These are phyloP conservation scores for Cheilosia scutellata DNA, from an alignment of 2,888 invertebrate genomes.

Conservation along the genomic window DNA sequence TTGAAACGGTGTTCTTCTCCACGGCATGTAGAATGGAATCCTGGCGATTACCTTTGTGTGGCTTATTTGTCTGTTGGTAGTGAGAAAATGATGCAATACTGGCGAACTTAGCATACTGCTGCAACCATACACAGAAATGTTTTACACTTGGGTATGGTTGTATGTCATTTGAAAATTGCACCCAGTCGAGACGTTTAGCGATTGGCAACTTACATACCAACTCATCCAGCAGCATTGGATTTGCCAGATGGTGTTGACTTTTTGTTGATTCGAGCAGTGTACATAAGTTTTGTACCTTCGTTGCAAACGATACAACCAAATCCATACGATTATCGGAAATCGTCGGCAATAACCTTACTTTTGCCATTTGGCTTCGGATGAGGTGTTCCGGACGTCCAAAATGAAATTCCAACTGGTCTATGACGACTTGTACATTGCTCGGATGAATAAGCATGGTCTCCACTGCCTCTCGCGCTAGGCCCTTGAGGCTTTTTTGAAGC, in stretches of 20 bases:
- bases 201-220: conserved; percentile 1
- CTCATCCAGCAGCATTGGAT: not conserved
- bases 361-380: not conserved
- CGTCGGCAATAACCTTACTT: conserved; percentile 39
- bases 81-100: not conserved
- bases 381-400: conserved; percentile 67
- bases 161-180: conserved; percentile 1
- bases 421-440: conserved; percentile 40
- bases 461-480: conserved; percentile 24
- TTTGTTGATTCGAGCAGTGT: not conserved
- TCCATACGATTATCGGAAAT: conserved; percentile 17
- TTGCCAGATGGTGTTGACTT: not conserved
- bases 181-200: conserved; percentile 14
- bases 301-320: too few species aligned
- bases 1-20: not conserved
- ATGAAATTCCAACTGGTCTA: conserved; percentile 46
- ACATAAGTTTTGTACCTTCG: too few species aligned
- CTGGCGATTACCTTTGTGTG: not conserved
- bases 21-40: not conserved
- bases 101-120: conserved; percentile 4
- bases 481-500: conserved; percentile 49
- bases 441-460: conserved; percentile 64
- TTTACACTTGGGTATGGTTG: not conserved
- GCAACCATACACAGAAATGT: conserved; percentile 6
- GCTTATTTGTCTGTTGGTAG: not conserved